phyloP scores from a whole-genome alignment of 2,888 invertebrate species.

The Petrolisthes cinctipes region DNA sequence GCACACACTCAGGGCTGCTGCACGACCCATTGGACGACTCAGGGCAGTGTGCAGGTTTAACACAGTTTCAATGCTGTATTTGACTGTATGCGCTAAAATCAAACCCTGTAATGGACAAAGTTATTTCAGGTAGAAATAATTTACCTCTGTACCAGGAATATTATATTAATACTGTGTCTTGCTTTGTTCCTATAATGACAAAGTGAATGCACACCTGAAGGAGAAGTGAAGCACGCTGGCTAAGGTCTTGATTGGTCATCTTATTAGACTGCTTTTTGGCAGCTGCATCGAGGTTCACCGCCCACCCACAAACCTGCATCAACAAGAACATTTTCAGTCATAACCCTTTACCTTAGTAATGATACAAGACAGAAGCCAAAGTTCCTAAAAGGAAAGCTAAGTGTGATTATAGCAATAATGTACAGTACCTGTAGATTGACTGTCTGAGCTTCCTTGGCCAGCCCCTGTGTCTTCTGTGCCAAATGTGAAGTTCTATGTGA shows the following conservation, averaged over 20 bases:
- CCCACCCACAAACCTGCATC: constrained; percentile 52
- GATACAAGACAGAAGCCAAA: not conserved
- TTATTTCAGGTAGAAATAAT: no score
- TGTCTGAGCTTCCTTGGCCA: constrained; percentile 51
- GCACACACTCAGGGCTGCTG: constrained; percentile 61
- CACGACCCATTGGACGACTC: constrained; percentile 56
- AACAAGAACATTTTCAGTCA: not conserved
- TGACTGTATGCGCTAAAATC: constrained; percentile 53
- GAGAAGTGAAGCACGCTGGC: constrained; percentile 49
- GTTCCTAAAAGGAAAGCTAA: not conserved
- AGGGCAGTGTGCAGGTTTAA: constrained; percentile 61
- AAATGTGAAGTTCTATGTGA: constrained; percentile 38
- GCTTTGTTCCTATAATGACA: no score
- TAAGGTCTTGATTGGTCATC: constrained; percentile 61
- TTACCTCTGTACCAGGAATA: no score
- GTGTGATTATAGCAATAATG: no score
- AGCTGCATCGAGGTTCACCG: constrained; percentile 55
- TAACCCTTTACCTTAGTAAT: no score
- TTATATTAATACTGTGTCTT: no score
- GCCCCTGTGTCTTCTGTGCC: constrained; percentile 35
- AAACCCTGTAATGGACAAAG: constrained; percentile 47
- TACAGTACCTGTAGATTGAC: constrained; percentile 45
- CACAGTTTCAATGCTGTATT: constrained; percentile 56
- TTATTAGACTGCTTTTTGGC: constrained; percentile 56
- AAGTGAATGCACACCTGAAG: constrained; percentile 43